A percentile compares a stretch with the other conserved stretches of the same genome.
These are phyloP conservation scores for Acanthisitta chloris DNA, from an alignment of 2,113 vertebrate genomes.

Conservation along the genomic window DNA sequence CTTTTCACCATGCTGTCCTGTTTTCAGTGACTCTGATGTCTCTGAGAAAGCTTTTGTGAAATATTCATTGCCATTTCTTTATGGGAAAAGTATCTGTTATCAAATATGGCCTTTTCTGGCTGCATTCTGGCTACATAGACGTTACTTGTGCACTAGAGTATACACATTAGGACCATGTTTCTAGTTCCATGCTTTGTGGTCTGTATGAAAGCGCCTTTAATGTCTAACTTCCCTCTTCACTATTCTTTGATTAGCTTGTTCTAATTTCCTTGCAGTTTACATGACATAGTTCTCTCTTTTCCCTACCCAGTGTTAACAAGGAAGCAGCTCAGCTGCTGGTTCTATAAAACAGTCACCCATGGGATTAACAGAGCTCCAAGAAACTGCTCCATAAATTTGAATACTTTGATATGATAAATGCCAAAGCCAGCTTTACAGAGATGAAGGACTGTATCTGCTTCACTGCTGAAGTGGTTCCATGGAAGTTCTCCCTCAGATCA, in stretches of 20 bases:
- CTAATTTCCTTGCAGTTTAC: neutral
- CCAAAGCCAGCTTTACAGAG: neutral
- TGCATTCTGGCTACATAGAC: neutral
- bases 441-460: neutral
- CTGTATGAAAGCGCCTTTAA: neutral
- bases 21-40: neutral
- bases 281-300: neutral
- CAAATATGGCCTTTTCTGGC: neutral
- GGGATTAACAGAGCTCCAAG: neutral
- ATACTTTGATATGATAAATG: slow-evolving; percentile 38
- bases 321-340: neutral
- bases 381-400: slow-evolving; percentile 22
- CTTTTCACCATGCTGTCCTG: neutral
- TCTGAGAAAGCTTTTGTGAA: neutral
- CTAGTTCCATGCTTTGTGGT: neutral
- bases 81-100: neutral
- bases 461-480: neutral
- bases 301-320: neutral
- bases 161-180: neutral
- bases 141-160: neutral
- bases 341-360: neutral
- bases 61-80: neutral
- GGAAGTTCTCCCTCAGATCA: neutral
- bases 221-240: neutral
- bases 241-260: neutral